Evolutionary conservation across 1,140 invertebrate genomes (phyloP).

Genomic region (Drosophila aff.): DNA sequence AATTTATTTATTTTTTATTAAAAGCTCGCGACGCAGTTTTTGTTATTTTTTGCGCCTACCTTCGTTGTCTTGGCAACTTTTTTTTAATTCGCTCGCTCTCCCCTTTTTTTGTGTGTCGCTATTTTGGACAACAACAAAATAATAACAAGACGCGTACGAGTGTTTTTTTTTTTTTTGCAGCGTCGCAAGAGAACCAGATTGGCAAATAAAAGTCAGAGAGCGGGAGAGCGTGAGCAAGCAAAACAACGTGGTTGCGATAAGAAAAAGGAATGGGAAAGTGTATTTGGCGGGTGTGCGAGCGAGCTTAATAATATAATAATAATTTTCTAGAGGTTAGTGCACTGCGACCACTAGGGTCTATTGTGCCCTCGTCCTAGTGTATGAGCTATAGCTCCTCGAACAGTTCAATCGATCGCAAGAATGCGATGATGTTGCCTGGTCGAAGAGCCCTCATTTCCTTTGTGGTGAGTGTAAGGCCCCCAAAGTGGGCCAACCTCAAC

Average conservation of each 20-base stretch:
- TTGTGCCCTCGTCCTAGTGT: no score
- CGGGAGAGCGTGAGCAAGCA: conserved; percentile 5
- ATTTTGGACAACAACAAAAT: conserved; percentile 47
- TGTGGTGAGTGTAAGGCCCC: no score
- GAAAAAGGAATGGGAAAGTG: conserved; percentile 7
- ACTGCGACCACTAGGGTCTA: no score
- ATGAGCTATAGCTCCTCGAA: no score
- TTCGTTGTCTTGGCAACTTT: conserved; percentile 76
- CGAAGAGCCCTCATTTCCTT: no score
- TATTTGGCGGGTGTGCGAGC: background rate
- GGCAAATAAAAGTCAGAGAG: conserved; percentile 9
- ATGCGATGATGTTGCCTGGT: no score
- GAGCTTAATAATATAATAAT: no score
- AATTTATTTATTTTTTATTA: conserved; percentile 29
- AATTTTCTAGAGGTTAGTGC: no score
- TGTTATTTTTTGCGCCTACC: conserved; percentile 59
- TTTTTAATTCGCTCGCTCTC: conserved; percentile 32
- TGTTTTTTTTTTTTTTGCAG: conserved; percentile 41
- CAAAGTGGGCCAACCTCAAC: no score
- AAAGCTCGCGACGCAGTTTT: conserved; percentile 73
- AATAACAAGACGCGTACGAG: conserved; percentile 47
- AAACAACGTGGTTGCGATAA: conserved; percentile 37
- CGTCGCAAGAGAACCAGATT: conserved; percentile 44
- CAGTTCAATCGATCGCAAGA: no score
- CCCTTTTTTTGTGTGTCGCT: conserved; percentile 8